Evolutionary conservation across 2,113 vertebrate species (phyloP).

Genomic region (Propithecus coquereli): DNA sequence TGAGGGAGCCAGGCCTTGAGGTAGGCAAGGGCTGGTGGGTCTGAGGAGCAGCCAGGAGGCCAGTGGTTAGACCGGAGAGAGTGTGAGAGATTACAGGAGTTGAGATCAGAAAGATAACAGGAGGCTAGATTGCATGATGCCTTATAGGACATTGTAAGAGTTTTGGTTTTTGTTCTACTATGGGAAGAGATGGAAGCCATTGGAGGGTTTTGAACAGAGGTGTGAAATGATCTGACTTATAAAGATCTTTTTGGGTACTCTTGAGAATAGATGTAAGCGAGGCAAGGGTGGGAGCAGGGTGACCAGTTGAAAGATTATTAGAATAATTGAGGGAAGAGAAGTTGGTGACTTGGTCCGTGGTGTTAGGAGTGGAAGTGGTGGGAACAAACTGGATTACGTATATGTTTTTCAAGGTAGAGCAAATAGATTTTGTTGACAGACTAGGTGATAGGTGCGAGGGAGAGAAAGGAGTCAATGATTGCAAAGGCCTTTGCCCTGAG

Average conservation of each 20-base stretch:
- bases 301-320: neutral
- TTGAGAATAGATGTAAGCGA: neutral
- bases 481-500: neutral
- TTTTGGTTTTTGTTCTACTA: neutral
- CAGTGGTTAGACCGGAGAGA: neutral
- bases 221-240: neutral
- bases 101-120: neutral
- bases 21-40: neutral
- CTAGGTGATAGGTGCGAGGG: neutral
- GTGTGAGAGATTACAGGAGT: neutral
- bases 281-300: neutral
- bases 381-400: neutral
- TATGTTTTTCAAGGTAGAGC: neutral
- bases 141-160: neutral
- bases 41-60: neutral
- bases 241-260: neutral
- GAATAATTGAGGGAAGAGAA: neutral
- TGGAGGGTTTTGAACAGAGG: neutral
- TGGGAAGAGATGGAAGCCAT: neutral
- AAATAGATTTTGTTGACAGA: neutral
- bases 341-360: neutral
- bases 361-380: neutral
- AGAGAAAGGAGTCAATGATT: neutral
- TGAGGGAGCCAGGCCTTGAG: neutral
- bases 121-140: neutral